A percentile compares a stretch with the other conserved stretches of the same genome.
phyloP scores from a whole-genome alignment of 2,888 invertebrate species.

The Sylvicola cinctus region DNA sequence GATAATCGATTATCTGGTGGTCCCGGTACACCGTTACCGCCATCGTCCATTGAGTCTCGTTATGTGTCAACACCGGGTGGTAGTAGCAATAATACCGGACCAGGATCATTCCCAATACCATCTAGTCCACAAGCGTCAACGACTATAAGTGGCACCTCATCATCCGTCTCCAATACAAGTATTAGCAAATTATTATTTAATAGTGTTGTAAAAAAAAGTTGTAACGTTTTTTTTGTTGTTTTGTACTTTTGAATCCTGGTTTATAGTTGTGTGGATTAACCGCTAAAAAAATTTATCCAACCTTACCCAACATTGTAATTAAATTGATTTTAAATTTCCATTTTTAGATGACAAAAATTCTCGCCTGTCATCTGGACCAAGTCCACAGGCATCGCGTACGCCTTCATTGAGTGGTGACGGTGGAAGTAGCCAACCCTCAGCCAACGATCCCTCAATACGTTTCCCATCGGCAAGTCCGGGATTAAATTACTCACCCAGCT shows the following conservation, averaged over 20 bases:
- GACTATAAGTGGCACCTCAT: slow-evolving; percentile 10
- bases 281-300: too few species aligned
- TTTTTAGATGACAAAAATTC: slow-evolving; percentile 22
- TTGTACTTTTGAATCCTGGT: too few species aligned
- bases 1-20: too few species aligned
- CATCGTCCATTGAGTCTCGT: too few species aligned
- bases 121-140: slow-evolving; percentile 25
- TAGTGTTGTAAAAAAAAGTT: too few species aligned
- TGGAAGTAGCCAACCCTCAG: slow-evolving; percentile 19
- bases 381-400: slow-evolving; percentile 19
- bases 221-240: too few species aligned
- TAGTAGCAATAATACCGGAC: slow-evolving; percentile 5
- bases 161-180: slow-evolving; percentile 5
- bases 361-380: slow-evolving; percentile 26
- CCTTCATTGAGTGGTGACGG: slow-evolving; percentile 15
- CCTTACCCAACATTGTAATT: too few species aligned
- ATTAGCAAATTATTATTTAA: too few species aligned
- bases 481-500: slow-evolving; percentile 13
- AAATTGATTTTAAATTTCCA: too few species aligned
- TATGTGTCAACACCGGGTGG: neutral
- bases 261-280: too few species aligned
- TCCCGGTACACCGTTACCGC: too few species aligned
- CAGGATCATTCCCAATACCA: slow-evolving; percentile 25
- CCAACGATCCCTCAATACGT: slow-evolving; percentile 13
- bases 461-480: slow-evolving; percentile 20